Percentiles rank a stretch among this genome's conserved stretches.
These are phyloP conservation scores for Amblyornis subalaris DNA, from an alignment of 2,113 vertebrate species.

Conservation along the genomic window DNA sequence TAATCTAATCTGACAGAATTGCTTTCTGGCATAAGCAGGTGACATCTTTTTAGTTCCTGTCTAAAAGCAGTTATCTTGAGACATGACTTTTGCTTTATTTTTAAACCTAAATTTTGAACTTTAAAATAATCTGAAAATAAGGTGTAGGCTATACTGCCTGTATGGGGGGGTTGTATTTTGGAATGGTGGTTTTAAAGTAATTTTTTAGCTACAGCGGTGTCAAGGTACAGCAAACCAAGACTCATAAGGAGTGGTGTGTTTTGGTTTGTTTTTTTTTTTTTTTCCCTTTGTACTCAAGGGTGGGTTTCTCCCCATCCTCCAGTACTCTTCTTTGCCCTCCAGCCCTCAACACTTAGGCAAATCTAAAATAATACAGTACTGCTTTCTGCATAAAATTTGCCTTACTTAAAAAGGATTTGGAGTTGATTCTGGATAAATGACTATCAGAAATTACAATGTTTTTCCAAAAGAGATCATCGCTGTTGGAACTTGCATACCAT, in stretches of 20 bases:
- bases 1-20: neutral
- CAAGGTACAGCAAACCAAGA: neutral
- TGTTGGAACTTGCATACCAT: neutral
- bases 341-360: neutral
- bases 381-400: neutral
- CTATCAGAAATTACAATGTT: neutral
- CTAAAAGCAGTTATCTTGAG: neutral
- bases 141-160: neutral
- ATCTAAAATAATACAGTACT: neutral
- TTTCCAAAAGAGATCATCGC: neutral
- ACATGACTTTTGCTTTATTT: neutral
- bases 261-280: neutral
- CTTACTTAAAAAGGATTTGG: neutral
- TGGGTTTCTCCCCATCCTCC: rapidly evolving
- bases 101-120: neutral
- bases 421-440: neutral
- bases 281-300: neutral
- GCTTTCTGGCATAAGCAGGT: neutral
- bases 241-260: neutral
- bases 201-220: neutral
- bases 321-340: neutral
- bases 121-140: neutral
- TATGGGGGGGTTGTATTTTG: neutral
- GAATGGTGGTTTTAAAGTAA: neutral
- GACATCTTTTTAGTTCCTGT: neutral